Evolutionary conservation across 2,797 vertebrate species (phyloP).

Genomic region (Crax fasciolata): DNA sequence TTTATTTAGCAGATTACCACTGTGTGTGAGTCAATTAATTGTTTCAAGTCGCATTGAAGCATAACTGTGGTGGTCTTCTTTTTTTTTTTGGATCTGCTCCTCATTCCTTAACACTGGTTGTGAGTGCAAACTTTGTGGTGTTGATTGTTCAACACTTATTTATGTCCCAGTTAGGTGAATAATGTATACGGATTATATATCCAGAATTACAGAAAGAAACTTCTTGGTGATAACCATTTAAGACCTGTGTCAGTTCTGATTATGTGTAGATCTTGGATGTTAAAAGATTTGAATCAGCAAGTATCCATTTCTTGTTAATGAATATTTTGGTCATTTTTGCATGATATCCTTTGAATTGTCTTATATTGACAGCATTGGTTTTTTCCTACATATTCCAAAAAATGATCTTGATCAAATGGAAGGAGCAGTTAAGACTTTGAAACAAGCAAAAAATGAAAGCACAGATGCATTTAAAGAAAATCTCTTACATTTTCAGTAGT

Average conservation of each 20-base stretch:
- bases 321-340: background rate
- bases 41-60: background rate
- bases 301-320: background rate
- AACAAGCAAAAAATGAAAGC: background rate
- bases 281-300: background rate
- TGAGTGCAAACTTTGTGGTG: fast-evolving
- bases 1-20: background rate
- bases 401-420: background rate
- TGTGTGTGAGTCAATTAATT: background rate
- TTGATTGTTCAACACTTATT: background rate
- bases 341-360: background rate
- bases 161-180: background rate
- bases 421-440: background rate
- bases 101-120: background rate
- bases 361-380: background rate
- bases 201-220: background rate
- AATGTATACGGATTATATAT: fast-evolving
- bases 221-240: background rate
- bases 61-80: background rate
- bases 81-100: background rate
- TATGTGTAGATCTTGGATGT: background rate
- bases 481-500: background rate
- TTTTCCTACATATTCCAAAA: background rate
- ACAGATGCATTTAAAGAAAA: background rate
- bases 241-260: background rate